These are phyloP conservation scores for Drosophila setosimentum DNA, from an alignment of 2,888 invertebrate species.

Conservation along the genomic window DNA sequence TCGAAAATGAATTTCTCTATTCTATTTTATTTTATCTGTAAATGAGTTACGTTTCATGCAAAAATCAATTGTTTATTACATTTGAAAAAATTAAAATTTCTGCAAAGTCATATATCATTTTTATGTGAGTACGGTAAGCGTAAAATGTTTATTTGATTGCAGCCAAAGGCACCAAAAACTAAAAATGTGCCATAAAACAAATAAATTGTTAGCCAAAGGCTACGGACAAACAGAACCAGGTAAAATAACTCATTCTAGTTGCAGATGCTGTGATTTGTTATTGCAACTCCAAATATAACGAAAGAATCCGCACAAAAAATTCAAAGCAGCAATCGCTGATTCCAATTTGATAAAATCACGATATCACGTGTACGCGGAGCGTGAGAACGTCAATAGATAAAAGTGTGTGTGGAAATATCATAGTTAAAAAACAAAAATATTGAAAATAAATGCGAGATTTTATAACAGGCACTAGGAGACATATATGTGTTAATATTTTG, in stretches of 20 bases:
- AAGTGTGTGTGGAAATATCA: neutral
- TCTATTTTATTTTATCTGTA: neutral
- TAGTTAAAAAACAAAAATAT: neutral
- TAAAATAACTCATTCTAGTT: constrained; percentile 11
- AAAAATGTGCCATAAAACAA: constrained; percentile 15
- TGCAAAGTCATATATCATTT: constrained; percentile 27
- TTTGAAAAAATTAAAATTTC: neutral
- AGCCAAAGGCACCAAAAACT: neutral
- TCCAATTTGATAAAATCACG: neutral
- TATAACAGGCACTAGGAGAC: neutral
- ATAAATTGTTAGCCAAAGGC: constrained; percentile 13
- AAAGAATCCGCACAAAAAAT: neutral
- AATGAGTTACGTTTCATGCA: constrained; percentile 16
- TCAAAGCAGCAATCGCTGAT: neutral
- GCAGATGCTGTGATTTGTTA: constrained; percentile 12
- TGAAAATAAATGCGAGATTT: neutral
- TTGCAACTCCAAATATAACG: constrained; percentile 13
- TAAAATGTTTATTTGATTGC: constrained; percentile 39
- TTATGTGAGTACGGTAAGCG: constrained; percentile 26
- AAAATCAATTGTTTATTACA: constrained; percentile 11
- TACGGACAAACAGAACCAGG: constrained; percentile 2
- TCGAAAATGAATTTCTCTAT: constrained; percentile 1
- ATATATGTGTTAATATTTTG: neutral
- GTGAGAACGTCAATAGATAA: neutral
- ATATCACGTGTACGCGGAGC: neutral